phyloP scores from a whole-genome alignment of 2,113 vertebrate genomes.

The Speoplatyrhinus poulsoni region DNA sequence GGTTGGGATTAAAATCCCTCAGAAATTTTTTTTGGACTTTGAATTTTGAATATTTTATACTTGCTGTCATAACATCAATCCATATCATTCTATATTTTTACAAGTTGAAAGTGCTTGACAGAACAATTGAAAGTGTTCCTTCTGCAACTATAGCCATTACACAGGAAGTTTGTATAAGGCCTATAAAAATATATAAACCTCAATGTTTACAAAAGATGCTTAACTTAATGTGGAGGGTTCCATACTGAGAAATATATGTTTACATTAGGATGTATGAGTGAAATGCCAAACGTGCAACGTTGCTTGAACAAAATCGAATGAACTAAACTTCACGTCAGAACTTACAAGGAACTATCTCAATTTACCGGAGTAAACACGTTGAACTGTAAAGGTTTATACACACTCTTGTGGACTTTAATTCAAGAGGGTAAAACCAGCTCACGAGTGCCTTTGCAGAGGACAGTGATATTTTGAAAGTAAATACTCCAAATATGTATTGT shows the following conservation, averaged over 20 bases:
- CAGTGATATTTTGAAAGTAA: too few species aligned
- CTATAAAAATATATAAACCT: constrained; percentile 46
- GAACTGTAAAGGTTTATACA: too few species aligned
- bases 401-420: too few species aligned
- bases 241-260: constrained; percentile 50
- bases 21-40: neutral
- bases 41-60: neutral
- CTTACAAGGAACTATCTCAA: neutral
- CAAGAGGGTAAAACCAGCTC: too few species aligned
- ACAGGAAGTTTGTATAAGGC: constrained; percentile 27
- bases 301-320: constrained; percentile 11
- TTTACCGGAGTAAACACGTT: too few species aligned
- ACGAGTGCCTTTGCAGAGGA: too few species aligned
- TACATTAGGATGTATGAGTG: constrained; percentile 45
- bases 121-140: neutral
- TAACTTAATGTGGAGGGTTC: constrained; percentile 36
- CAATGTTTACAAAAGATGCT: constrained; percentile 72
- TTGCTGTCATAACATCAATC: constrained; percentile 35
- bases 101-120: neutral
- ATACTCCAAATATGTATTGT: constrained; percentile 42
- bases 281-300: constrained; percentile 20
- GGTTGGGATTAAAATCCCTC: neutral
- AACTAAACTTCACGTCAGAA: neutral
- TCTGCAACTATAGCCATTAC: constrained; percentile 29
- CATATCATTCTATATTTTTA: constrained; percentile 12